phyloP scores from a whole-genome alignment of 2,113 vertebrate species.

The Peromyscus polionotus region DNA sequence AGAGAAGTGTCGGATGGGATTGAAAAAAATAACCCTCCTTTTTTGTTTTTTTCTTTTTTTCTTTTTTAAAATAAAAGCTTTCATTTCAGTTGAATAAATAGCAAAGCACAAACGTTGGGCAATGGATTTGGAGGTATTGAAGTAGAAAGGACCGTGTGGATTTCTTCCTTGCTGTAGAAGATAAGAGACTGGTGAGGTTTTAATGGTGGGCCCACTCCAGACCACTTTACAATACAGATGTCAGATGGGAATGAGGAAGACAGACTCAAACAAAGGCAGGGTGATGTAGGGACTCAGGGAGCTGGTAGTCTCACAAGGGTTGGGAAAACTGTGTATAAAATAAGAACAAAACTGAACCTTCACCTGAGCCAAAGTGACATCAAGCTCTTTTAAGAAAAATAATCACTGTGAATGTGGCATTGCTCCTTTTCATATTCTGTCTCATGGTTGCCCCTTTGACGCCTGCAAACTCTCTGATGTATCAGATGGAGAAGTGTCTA shows the following conservation, averaged over 20 bases:
- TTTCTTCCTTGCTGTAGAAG: background rate
- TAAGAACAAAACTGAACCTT: constrained; percentile 66
- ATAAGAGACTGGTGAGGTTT: background rate
- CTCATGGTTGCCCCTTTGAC: constrained; percentile 35
- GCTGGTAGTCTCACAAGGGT: background rate
- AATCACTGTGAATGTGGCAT: background rate
- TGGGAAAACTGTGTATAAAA: constrained; percentile 28
- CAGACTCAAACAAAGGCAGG: background rate
- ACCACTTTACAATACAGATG: background rate
- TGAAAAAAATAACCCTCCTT: background rate
- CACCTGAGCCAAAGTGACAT: background rate
- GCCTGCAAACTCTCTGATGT: background rate
- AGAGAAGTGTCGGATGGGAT: background rate
- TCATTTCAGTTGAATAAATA: constrained; percentile 40
- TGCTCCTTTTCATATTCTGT: constrained; percentile 16
- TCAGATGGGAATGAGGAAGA: background rate
- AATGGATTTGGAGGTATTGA: background rate
- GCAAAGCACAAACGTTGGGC: background rate
- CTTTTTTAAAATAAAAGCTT: background rate
- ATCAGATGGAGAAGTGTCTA: background rate
- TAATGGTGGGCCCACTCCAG: background rate
- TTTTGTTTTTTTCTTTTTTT: background rate
- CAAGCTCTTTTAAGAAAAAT: constrained; percentile 19
- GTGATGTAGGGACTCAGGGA: constrained; percentile 2
- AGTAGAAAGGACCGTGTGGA: background rate